Conservation (phyloP, 53 echinoderm and acorn worm genomes). For the Patiria pectinifera region DNA sequence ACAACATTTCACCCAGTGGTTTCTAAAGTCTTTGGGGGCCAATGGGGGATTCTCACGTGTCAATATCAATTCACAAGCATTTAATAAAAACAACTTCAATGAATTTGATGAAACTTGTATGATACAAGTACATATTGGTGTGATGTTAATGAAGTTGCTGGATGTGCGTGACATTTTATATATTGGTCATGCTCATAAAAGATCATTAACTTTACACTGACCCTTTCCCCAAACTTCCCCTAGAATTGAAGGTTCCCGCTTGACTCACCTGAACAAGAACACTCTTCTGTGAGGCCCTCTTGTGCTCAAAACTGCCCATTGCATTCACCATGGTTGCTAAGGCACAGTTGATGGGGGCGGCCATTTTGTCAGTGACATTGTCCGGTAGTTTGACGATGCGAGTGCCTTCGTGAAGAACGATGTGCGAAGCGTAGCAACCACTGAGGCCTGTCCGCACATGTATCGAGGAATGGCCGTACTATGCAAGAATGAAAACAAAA, state of each 20-base stretch:
- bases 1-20: too few species aligned
- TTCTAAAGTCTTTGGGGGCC: too few species aligned
- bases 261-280: constrained; percentile 77
- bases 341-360: constrained; percentile 92
- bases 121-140: too few species aligned
- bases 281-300: constrained; percentile 41
- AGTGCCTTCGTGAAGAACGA: constrained; percentile 82
- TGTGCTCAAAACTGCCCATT: constrained; percentile 65
- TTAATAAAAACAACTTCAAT: too few species aligned
- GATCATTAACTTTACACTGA: too few species aligned
- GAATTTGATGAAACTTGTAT: too few species aligned
- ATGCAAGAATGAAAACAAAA: neutral
- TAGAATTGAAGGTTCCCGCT: neutral
- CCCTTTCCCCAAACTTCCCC: neutral
- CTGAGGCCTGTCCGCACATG: constrained; percentile 55
- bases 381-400: constrained; percentile 75
- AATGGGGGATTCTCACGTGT: too few species aligned
- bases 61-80: too few species aligned
- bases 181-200: too few species aligned
- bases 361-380: constrained; percentile 87
- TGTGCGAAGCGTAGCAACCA: constrained; percentile 90
- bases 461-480: constrained; percentile 79
- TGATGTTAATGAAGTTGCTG: too few species aligned
- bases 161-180: too few species aligned
- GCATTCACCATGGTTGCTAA: constrained; percentile 93